A percentile compares a stretch with the other conserved stretches of the same genome.
Evolutionary conservation across 1,140 invertebrate genomes (phyloP).

Genomic region (Dendroctonus valens): DNA sequence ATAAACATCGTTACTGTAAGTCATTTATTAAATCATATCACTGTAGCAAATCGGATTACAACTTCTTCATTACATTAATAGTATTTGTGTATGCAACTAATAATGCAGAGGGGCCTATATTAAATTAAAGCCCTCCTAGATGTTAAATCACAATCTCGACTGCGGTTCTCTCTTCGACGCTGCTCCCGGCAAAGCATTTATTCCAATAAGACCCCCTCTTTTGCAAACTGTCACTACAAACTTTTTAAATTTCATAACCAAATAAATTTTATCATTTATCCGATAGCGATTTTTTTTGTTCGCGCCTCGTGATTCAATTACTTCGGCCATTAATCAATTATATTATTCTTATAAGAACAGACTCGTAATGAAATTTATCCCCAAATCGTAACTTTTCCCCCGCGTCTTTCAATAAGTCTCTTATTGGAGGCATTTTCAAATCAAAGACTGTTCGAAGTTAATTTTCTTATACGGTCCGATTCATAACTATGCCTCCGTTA

Average conservation of each 20-base stretch:
- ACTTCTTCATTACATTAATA: conserved; percentile 46
- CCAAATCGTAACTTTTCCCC: conserved; percentile 29
- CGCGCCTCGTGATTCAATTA: conserved; percentile 49
- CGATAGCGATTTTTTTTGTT: conserved; percentile 44
- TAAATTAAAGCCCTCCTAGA: conserved; percentile 46
- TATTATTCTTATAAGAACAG: conserved; percentile 47
- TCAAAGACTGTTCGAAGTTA: conserved; percentile 22
- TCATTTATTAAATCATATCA: conserved; percentile 36
- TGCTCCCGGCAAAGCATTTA: conserved; percentile 40
- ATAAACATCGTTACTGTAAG: conserved; percentile 26
- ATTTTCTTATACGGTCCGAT: conserved; percentile 15
- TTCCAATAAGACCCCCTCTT: conserved; percentile 45
- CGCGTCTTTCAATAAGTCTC: conserved; percentile 33
- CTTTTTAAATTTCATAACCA: conserved; percentile 47
- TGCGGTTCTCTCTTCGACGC: conserved; percentile 41
- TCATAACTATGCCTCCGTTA: conserved; percentile 2
- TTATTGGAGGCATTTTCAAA: conserved; percentile 24
- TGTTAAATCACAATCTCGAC: conserved; percentile 44
- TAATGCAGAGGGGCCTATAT: conserved; percentile 45
- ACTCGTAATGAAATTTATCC: conserved; percentile 43
- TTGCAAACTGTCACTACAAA: conserved; percentile 47
- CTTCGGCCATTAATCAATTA: conserved; percentile 47
- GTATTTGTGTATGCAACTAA: conserved; percentile 47
- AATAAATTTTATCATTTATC: conserved; percentile 47
- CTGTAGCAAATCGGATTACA: conserved; percentile 40